These are phyloP conservation scores for Plebejus anna DNA, from an alignment of 2,888 invertebrate genomes.

Conservation along the genomic window DNA sequence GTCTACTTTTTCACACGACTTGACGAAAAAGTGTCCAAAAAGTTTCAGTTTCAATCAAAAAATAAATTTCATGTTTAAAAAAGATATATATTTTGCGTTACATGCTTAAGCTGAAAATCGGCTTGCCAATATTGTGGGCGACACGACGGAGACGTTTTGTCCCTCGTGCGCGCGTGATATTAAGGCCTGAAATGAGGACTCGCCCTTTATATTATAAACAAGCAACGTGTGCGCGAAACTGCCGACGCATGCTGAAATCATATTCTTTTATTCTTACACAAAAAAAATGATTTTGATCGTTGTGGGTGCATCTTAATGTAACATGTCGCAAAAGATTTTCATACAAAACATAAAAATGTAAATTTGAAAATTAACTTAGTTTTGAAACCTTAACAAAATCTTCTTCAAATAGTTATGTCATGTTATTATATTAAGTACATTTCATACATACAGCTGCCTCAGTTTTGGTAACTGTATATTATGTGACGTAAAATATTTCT, in stretches of 20 bases:
- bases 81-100: no score
- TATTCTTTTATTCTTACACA: slow-evolving; percentile 58
- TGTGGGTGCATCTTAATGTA: not conserved
- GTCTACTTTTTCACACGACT: no score
- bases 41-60: not conserved
- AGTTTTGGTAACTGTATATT: not conserved
- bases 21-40: not conserved
- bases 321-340: not conserved
- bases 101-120: no score
- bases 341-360: no score
- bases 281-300: not conserved
- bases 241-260: slow-evolving; percentile 71
- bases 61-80: not conserved
- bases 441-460: no score
- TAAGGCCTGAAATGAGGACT: slow-evolving; percentile 74
- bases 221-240: slow-evolving; percentile 77
- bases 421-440: no score
- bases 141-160: not conserved
- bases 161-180: slow-evolving; percentile 36
- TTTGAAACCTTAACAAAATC: no score
- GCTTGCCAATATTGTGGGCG: not conserved
- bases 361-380: no score
- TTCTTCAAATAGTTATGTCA: no score
- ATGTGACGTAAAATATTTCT: not conserved
- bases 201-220: slow-evolving; percentile 78